Conservation (phyloP, 2,113 vertebrate genomes). For the Microtus montanus region DNA sequence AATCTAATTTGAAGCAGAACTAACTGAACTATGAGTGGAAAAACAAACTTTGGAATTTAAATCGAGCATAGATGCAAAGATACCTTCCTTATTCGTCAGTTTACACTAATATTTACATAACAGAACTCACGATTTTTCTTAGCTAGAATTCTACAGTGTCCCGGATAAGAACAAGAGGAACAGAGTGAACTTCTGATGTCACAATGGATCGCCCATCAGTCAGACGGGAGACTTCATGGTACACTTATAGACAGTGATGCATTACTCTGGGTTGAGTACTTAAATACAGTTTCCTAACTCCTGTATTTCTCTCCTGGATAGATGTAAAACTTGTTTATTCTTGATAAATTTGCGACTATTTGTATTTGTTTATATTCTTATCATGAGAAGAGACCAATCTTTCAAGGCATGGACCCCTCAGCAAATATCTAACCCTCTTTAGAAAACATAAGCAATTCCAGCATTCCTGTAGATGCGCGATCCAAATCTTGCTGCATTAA, state of each 20-base stretch:
- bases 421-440: background rate
- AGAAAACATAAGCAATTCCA: background rate
- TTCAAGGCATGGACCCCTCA: background rate
- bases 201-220: background rate
- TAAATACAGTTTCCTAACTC: background rate
- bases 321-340: background rate
- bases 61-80: slow-evolving; percentile 41
- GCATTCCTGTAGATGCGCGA: background rate
- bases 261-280: background rate
- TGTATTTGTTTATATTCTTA: background rate
- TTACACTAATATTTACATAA: background rate
- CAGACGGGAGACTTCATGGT: background rate
- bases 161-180: slow-evolving; percentile 4
- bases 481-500: background rate
- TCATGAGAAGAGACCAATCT: background rate
- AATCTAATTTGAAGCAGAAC: slow-evolving; percentile 45
- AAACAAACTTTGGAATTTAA: slow-evolving; percentile 48
- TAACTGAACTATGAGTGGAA: slow-evolving; percentile 56
- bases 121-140: background rate
- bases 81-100: slow-evolving; percentile 17
- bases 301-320: background rate
- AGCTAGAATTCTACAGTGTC: background rate
- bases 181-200: slow-evolving; percentile 47
- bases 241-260: background rate
- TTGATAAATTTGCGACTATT: background rate